phyloP scores from a whole-genome alignment of 2,888 invertebrate species.

The Agelastica alni region DNA sequence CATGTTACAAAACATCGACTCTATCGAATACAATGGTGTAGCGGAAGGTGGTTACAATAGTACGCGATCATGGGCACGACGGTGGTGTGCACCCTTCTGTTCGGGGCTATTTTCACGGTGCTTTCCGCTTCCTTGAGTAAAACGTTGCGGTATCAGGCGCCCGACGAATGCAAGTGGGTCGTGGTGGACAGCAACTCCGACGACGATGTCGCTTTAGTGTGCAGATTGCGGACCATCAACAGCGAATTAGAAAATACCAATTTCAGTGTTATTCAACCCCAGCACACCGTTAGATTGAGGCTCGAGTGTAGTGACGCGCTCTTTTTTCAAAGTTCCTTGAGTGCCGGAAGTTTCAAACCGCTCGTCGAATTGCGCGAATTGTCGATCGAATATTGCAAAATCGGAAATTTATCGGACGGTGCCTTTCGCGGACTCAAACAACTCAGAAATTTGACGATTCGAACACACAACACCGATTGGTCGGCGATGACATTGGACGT shows the following conservation, averaged over 20 bases:
- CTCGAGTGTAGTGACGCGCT: slow-evolving; percentile 81
- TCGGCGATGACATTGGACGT: slow-evolving; percentile 79
- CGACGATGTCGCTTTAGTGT: slow-evolving; percentile 72
- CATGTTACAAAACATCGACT: slow-evolving; percentile 48
- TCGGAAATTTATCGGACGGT: slow-evolving; percentile 78
- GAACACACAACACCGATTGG: slow-evolving; percentile 85
- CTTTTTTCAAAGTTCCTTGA: slow-evolving; percentile 78
- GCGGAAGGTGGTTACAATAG: slow-evolving; percentile 37
- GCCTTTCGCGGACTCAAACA: slow-evolving; percentile 81
- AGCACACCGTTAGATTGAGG: slow-evolving; percentile 75
- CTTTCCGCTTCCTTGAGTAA: slow-evolving; percentile 66
- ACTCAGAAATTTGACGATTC: slow-evolving; percentile 76
- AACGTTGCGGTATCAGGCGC: slow-evolving; percentile 73
- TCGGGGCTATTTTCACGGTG: slow-evolving; percentile 66
- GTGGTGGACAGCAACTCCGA: slow-evolving; percentile 66
- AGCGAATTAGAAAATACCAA: slow-evolving; percentile 82
- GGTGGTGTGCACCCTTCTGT: slow-evolving; percentile 63
- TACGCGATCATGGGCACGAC: slow-evolving; percentile 57
- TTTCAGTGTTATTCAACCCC: slow-evolving; percentile 81
- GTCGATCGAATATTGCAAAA: slow-evolving; percentile 81
- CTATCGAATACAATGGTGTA: slow-evolving; percentile 48
- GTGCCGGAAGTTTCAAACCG: slow-evolving; percentile 76
- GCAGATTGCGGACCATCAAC: slow-evolving; percentile 76
- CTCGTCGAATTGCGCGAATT: slow-evolving; percentile 76
- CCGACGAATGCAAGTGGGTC: slow-evolving; percentile 81